A percentile compares a stretch with the other conserved stretches of the same genome.
These are phyloP conservation scores for Chascanopsetta lugubris DNA, from an alignment of 2,113 vertebrate species.

Conservation along the genomic window DNA sequence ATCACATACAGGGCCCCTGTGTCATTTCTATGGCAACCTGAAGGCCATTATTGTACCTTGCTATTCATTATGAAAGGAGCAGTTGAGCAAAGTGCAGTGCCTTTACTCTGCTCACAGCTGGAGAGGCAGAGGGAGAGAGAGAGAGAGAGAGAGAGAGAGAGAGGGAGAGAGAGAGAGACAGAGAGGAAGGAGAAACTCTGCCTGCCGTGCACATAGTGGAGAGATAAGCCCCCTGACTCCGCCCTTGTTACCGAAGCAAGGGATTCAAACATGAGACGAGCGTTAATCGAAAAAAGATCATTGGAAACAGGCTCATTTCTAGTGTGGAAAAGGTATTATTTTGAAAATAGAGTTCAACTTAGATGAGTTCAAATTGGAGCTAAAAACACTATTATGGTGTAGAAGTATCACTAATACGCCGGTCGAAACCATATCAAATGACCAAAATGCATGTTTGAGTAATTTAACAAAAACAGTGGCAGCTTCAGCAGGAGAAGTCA, in stretches of 20 bases:
- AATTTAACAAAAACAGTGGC: too few species aligned
- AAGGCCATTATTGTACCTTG: slow-evolving; percentile 98
- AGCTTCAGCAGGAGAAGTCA: too few species aligned
- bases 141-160: slow-evolving; percentile 48
- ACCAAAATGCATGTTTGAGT: too few species aligned
- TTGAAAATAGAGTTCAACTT: too few species aligned
- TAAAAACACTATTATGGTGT: too few species aligned
- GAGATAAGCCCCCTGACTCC: slow-evolving; percentile 12
- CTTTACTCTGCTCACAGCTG: slow-evolving; percentile 55
- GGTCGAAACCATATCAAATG: too few species aligned
- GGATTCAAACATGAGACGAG: background rate
- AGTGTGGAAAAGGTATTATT: too few species aligned
- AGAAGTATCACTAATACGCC: too few species aligned
- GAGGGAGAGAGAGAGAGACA: slow-evolving; percentile 42
- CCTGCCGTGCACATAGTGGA: background rate
- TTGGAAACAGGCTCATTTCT: too few species aligned
- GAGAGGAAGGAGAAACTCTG: slow-evolving; percentile 22
- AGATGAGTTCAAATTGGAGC: too few species aligned
- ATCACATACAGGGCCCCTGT: slow-evolving; percentile 91
- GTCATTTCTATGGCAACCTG: slow-evolving; percentile 95
- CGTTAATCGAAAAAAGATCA: background rate
- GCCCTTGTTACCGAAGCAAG: background rate
- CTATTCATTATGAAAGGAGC: slow-evolving; percentile 99
- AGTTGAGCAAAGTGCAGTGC: slow-evolving; percentile 77
- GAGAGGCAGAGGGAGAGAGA: slow-evolving; percentile 44